Percentiles rank a stretch among this genome's conserved stretches.
Evolutionary conservation across 2,113 vertebrate genomes (phyloP).

Genomic region (Brachyhypopomus gauderio): DNA sequence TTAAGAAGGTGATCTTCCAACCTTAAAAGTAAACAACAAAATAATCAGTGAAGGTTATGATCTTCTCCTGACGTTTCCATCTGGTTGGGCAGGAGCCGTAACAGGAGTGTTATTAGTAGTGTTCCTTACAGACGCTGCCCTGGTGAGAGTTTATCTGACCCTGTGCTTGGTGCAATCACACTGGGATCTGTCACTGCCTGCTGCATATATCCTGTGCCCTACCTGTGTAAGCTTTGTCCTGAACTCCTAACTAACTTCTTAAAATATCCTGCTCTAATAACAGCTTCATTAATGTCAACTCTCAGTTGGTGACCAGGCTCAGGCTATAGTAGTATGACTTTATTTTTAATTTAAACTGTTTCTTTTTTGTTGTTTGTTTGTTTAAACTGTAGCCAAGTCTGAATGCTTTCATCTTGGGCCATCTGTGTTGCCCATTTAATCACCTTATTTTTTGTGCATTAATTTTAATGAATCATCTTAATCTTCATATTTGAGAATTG

Average conservation of each 20-base stretch:
- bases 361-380: no score
- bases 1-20: background rate
- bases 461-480: no score
- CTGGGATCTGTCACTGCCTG: background rate
- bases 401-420: no score
- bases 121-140: background rate
- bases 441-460: no score
- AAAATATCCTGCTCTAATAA: no score
- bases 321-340: background rate
- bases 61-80: no score
- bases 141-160: background rate
- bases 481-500: no score
- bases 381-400: no score
- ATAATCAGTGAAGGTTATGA: background rate
- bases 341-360: no score
- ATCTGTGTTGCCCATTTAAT: no score
- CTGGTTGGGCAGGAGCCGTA: no score
- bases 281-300: background rate
- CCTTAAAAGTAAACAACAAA: background rate
- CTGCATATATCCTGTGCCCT: background rate
- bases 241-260: background rate
- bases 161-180: background rate
- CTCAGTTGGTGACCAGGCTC: background rate
- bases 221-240: background rate
- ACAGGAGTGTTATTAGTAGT: background rate